These are phyloP conservation scores for Eolophus roseicapilla DNA, from an alignment of 2,113 vertebrate genomes.

Conservation along the genomic window DNA sequence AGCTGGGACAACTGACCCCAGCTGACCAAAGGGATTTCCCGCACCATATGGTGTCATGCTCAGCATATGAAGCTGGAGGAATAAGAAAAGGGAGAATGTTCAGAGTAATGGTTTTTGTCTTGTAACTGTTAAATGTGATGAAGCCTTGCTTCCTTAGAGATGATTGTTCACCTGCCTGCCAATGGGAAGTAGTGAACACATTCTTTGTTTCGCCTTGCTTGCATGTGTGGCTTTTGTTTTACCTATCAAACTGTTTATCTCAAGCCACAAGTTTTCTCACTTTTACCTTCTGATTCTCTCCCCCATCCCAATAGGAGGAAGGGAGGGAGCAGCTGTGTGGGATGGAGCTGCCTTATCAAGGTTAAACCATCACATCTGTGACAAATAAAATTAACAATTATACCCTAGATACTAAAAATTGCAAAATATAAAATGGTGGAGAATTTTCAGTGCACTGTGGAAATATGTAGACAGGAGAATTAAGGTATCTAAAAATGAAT, in stretches of 20 bases:
- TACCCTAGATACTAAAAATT: not conserved
- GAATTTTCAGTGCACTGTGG: not conserved
- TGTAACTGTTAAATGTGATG: not conserved
- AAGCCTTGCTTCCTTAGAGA: not conserved
- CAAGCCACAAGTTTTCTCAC: not conserved
- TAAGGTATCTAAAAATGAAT: not conserved
- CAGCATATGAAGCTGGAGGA: not conserved
- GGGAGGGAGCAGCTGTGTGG: fast-evolving
- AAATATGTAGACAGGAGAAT: not conserved
- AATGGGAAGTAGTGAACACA: not conserved
- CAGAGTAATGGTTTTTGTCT: not conserved
- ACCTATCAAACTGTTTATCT: not conserved
- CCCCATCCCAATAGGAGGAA: not conserved
- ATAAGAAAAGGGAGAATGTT: not conserved
- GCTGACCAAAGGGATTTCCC: not conserved
- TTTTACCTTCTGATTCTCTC: too few relatives aligned
- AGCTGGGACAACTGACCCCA: not conserved
- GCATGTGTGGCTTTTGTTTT: not conserved
- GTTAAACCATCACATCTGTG: not conserved
- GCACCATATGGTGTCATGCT: not conserved
- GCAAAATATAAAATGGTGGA: not conserved
- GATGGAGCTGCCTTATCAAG: not conserved
- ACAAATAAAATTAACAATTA: not conserved
- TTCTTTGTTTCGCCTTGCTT: not conserved
- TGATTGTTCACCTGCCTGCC: not conserved